phyloP scores from a whole-genome alignment of 2,113 vertebrate genomes.

The Asarcornis scutulata region DNA sequence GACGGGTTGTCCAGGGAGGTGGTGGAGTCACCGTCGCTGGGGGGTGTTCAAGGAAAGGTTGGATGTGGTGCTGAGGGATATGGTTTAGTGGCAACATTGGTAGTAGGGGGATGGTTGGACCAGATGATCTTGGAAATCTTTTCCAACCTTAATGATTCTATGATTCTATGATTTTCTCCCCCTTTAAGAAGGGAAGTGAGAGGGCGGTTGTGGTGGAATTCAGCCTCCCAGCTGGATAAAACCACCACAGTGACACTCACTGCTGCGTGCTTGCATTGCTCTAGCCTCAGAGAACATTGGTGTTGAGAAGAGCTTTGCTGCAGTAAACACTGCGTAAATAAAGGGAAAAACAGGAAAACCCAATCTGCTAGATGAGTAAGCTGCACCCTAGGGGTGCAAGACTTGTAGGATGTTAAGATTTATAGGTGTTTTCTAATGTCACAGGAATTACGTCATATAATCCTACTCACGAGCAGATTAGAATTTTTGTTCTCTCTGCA shows the following conservation, averaged over 20 bases:
- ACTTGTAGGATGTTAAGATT: neutral
- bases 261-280: neutral
- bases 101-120: no score
- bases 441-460: neutral
- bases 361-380: neutral
- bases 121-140: no score
- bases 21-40: no score
- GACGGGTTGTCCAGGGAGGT: no score
- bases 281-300: neutral
- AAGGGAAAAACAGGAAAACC: neutral
- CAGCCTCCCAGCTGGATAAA: no score
- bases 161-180: no score
- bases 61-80: no score
- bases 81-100: no score
- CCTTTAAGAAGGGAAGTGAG: no score
- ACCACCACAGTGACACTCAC: neutral
- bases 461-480: neutral
- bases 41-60: no score
- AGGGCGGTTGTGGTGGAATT: no score
- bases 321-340: neutral
- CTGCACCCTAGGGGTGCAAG: neutral
- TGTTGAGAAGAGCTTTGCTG: neutral
- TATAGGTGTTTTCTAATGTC: neutral
- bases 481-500: neutral
- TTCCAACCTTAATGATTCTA: no score